Evolutionary conservation across 2,888 invertebrate species (phyloP).

Genomic region (Drosophila antonietae): DNA sequence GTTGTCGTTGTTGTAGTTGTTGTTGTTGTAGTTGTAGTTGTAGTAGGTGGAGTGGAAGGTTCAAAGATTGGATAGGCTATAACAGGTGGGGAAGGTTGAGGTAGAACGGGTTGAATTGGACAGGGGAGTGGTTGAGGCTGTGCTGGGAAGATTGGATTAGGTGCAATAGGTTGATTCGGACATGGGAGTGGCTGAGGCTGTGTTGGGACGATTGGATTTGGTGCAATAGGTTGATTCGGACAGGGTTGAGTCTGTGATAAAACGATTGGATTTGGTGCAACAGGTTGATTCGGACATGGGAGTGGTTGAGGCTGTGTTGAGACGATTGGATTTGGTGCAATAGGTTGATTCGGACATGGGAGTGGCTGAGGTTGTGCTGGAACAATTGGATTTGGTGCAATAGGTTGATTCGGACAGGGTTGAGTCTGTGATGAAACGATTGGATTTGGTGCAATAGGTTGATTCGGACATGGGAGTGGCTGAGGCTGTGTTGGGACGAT

Average conservation of each 20-base stretch:
- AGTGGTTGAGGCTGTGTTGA: conserved; percentile 4
- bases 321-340: not conserved
- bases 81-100: conserved; percentile 8
- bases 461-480: not conserved
- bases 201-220: not conserved
- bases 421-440: not conserved
- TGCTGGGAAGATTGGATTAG: conserved; percentile 3
- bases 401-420: conserved; percentile 7
- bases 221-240: conserved; percentile 5
- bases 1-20: conserved; percentile 17
- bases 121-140: too few species aligned
- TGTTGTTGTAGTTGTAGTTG: not conserved
- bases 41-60: not conserved
- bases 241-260: conserved; percentile 2
- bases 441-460: conserved; percentile 10
- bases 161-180: not conserved
- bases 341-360: conserved; percentile 5
- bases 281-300: conserved; percentile 5
- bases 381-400: conserved; percentile 3
- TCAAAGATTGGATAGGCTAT: not conserved
- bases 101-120: not conserved
- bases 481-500: not conserved
- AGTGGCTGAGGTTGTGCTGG: conserved; percentile 3
- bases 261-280: not conserved
- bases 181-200: not conserved